Conservation (phyloP, 2,113 vertebrate genomes). For the Bubalus kerabau region DNA sequence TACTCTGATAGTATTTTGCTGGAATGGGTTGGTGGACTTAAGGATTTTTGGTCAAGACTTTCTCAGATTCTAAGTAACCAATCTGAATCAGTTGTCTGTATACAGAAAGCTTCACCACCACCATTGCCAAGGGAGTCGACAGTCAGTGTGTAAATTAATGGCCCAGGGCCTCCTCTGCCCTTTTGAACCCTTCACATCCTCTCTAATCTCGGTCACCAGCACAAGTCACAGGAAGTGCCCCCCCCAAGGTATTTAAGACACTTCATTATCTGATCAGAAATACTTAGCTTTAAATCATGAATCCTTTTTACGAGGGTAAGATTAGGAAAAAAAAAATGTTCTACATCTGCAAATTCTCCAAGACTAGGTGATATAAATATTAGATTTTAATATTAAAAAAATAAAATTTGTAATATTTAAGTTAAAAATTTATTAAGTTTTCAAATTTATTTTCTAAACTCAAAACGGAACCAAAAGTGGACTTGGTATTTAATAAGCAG, state of each 20-base stretch:
- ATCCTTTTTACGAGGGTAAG: neutral
- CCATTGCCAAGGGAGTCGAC: neutral
- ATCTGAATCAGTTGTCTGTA: neutral
- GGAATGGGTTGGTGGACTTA: neutral
- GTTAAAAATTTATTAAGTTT: neutral
- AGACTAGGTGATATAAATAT: neutral
- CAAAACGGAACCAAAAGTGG: neutral
- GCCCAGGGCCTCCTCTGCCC: neutral
- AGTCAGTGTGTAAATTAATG: neutral
- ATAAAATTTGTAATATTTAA: neutral
- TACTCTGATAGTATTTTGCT: neutral
- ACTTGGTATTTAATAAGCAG: neutral
- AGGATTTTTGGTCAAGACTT: conserved; percentile 6
- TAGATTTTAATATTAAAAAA: conserved; percentile 21
- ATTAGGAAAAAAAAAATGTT: neutral
- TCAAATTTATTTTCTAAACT: conserved; percentile 16
- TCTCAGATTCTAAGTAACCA: neutral
- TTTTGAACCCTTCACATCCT: neutral
- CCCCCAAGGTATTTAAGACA: neutral
- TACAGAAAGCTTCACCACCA: neutral
- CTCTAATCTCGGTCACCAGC: neutral
- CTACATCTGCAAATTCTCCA: neutral
- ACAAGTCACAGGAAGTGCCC: neutral
- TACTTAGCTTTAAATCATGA: neutral
- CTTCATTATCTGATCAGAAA: neutral